These are phyloP conservation scores for Proisotoma minuta DNA, from an alignment of 2,888 invertebrate species.

Conservation along the genomic window DNA sequence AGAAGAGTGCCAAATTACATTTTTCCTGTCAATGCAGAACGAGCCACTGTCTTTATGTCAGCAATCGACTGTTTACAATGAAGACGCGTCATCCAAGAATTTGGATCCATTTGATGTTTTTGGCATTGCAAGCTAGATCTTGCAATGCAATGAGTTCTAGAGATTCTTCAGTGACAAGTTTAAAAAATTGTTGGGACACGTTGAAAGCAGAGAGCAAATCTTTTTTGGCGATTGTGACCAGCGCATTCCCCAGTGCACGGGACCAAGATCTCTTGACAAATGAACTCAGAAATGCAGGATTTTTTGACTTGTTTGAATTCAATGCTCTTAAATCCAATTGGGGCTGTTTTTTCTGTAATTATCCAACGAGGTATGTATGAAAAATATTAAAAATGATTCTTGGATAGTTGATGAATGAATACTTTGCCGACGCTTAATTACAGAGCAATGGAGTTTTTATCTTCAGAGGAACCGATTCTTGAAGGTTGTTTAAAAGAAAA, in stretches of 20 bases:
- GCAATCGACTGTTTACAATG: conserved; percentile 71
- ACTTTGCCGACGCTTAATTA: conserved; percentile 53
- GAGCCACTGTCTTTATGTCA: conserved; percentile 75
- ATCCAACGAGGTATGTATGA: conserved; percentile 56
- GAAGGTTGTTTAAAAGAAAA: conserved; percentile 88
- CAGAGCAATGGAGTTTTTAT: conserved; percentile 73
- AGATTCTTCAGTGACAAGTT: conserved; percentile 73
- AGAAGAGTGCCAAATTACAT: conserved; percentile 79
- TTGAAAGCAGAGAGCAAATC: conserved; percentile 85
- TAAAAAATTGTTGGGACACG: conserved; percentile 91
- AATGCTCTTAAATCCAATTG: conserved; percentile 61
- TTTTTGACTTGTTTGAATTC: conserved; percentile 89
- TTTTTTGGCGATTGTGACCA: conserved; percentile 83
- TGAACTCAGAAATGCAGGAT: conserved; percentile 78
- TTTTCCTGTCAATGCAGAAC: conserved; percentile 71
- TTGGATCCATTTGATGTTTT: conserved; percentile 95
- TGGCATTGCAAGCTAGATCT: conserved; percentile 77
- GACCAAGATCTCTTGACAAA: conserved; percentile 81
- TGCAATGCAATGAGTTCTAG: conserved; percentile 72
- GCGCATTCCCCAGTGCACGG: conserved; percentile 85
- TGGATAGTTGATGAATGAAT: too few species aligned
- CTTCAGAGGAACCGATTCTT: conserved; percentile 70
- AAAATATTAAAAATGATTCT: too few species aligned
- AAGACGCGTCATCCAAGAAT: conserved; percentile 67
- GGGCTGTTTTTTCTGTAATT: conserved; percentile 91